phyloP scores from a whole-genome alignment of 1,140 invertebrate genomes.

The Drosophila melanica region DNA sequence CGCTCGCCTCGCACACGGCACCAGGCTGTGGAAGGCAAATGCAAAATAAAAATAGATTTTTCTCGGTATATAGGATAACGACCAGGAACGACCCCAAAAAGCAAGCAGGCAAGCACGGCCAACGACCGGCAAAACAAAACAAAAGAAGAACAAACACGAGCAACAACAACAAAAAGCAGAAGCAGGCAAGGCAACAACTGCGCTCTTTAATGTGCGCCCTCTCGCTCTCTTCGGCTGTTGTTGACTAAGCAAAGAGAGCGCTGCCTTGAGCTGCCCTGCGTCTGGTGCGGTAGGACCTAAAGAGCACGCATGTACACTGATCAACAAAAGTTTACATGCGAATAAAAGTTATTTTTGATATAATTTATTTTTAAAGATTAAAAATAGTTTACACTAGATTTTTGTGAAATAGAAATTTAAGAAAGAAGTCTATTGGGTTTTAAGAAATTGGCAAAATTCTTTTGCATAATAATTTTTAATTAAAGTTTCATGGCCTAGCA shows the following conservation, averaged over 20 bases:
- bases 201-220: too few species aligned
- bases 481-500: too few species aligned
- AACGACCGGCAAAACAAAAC: constrained; percentile 70
- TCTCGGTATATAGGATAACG: constrained; percentile 84
- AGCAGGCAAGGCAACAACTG: not conserved
- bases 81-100: constrained; percentile 83
- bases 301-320: not conserved
- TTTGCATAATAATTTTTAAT: too few species aligned
- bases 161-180: not conserved
- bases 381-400: too few species aligned
- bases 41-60: constrained; percentile 83
- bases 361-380: too few species aligned
- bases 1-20: constrained; percentile 1
- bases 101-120: constrained; percentile 52
- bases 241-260: constrained; percentile 3
- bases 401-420: too few species aligned
- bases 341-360: too few species aligned
- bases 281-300: constrained; percentile 29
- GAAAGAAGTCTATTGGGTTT: too few species aligned
- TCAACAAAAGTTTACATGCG: too few species aligned
- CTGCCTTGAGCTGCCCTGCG: constrained; percentile 1
- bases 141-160: not conserved
- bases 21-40: constrained; percentile 11
- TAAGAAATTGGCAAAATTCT: too few species aligned
- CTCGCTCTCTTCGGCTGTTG: not conserved